Percentiles rank a stretch among this genome's conserved stretches.
Conservation (phyloP, 2,888 invertebrate species). For the Torymus texanus region DNA sequence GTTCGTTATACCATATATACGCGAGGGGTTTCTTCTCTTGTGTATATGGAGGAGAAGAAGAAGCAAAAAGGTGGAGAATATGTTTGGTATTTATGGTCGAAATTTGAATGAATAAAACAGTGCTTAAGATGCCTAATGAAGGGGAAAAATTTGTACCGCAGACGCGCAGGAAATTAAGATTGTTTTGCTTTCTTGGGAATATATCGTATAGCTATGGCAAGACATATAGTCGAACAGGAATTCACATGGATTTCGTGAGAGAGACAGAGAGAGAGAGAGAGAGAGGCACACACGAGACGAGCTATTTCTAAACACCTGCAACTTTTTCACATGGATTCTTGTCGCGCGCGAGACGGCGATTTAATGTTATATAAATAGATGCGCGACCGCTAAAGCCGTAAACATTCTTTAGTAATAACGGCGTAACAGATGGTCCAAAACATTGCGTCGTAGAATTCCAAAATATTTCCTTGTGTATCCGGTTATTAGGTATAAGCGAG, state of each 20-base stretch:
- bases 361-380: constrained; percentile 20
- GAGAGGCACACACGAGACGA: background rate
- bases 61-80: constrained; percentile 5
- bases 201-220: background rate
- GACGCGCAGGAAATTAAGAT: constrained; percentile 23
- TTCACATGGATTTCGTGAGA: constrained; percentile 11
- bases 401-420: no score
- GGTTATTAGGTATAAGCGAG: no score
- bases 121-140: constrained; percentile 12
- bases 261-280: background rate
- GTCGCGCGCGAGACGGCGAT: background rate
- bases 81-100: constrained; percentile 24
- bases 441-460: no score
- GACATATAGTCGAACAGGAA: background rate
- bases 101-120: constrained; percentile 27
- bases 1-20: no score
- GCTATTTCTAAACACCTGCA: constrained; percentile 32
- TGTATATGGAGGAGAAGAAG: background rate
- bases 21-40: background rate
- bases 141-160: constrained; percentile 29
- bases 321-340: background rate
- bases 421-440: no score
- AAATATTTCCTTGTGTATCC: no score
- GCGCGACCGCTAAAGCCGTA: no score
- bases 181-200: constrained; percentile 8